phyloP scores from a whole-genome alignment of 2,888 invertebrate genomes.

The Notodonta dromedarius region DNA sequence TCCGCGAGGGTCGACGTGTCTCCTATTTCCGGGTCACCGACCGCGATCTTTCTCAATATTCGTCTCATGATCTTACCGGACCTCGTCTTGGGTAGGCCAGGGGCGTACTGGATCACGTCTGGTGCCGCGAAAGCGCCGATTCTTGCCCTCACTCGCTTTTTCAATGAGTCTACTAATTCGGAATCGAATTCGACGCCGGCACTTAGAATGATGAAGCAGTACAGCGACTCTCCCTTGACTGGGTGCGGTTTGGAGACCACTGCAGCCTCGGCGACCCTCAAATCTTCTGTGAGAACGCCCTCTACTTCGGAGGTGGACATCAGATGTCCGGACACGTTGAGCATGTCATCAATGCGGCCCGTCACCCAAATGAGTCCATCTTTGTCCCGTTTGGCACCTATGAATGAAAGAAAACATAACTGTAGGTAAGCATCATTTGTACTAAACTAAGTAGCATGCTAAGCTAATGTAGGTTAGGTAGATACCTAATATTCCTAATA shows the following conservation, averaged over 20 bases:
- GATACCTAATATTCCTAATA: no score
- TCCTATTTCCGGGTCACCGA: slow-evolving; percentile 94
- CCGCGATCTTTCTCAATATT: slow-evolving; percentile 96
- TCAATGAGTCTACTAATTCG: slow-evolving; percentile 88
- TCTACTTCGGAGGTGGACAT: slow-evolving; percentile 98
- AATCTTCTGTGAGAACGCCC: slow-evolving; percentile 91
- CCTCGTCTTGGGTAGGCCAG: slow-evolving; percentile 97
- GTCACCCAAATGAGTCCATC: slow-evolving; percentile 99
- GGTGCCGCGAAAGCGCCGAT: slow-evolving; percentile 99
- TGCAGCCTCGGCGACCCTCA: slow-evolving; percentile 95
- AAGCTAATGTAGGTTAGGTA: no score
- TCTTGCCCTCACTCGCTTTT: slow-evolving; percentile 91
- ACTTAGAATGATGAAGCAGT: slow-evolving; percentile 98
- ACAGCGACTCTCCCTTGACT: slow-evolving; percentile 98
- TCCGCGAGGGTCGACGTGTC: slow-evolving; percentile 98
- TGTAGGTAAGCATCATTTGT: no score
- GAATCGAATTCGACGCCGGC: slow-evolving; percentile 89
- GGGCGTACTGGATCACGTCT: slow-evolving; percentile 96
- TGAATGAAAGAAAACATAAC: slow-evolving; percentile 17
- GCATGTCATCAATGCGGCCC: slow-evolving; percentile 98
- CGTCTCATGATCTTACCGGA: slow-evolving; percentile 99
- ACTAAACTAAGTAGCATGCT: no score
- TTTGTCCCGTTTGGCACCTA: slow-evolving; percentile 94
- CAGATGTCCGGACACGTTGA: slow-evolving; percentile 99
- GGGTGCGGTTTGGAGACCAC: slow-evolving; percentile 97